Base-by-base conservation (phyloP, 1,140 invertebrate genomes). In the Thrips palmi region DNA sequence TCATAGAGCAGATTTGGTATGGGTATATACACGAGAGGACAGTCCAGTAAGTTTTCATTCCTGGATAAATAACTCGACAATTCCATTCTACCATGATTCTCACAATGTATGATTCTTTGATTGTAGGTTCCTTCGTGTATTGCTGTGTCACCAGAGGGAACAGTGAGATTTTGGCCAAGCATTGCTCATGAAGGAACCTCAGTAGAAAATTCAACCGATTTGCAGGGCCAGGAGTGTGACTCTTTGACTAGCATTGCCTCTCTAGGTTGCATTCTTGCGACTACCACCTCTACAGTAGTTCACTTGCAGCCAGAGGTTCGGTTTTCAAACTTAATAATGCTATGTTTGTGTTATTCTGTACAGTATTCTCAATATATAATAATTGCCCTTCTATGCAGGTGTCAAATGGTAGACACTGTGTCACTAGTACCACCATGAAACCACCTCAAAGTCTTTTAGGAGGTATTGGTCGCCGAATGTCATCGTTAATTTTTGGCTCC, bases 91-190 rank as follows among this genome's bases (percentile, higher is more conserved):
- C 15, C 10, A 8, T 6, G 19, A 12, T 12, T 6, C 15, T 30
- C 8, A n/a, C 21, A 12, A 42, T 24, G 17, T 22, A 2, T 8
- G 18, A 32, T 7, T 22, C 17, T 21, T 24, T 37, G 36, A 27
- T 23, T 21, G 15, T 48, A 70, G 66, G 68, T 76, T 45, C 80
- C 87, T 19, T 77, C 81, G 7, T 91, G 86, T 50, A 74, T 94
- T 46, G 87, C 87, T 25, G 84, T 91, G 0, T 92, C 87, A 8
- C 87, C 89, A 18, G 88, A 92, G 55, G 91, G 88, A n/a, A 65
- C 77, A 23, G 74, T 88, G 2, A 66, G 87, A 11, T 94, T 83
- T 55, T 96, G 91, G 91, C 65, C 82, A 0, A 85, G 76, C 20
- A 74, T 94, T 27, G 76, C 81, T 0, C 85, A 92, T 49, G 86